A percentile compares a stretch with the other conserved stretches of the same genome.
phyloP scores from a whole-genome alignment of 2,888 invertebrate genomes.

The Hydraecia micacea region DNA sequence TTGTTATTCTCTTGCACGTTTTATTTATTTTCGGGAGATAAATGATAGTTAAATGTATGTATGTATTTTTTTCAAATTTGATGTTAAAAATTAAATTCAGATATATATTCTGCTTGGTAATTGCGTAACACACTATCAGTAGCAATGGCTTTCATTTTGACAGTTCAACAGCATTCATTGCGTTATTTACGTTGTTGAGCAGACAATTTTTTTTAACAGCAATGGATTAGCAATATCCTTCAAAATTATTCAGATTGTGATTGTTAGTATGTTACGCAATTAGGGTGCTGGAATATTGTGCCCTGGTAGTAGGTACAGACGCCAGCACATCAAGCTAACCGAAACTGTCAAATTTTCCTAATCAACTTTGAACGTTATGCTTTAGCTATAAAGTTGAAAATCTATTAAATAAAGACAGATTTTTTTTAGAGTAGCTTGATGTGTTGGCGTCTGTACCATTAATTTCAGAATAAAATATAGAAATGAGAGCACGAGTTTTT shows the following conservation, averaged over 20 bases:
- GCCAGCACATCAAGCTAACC: too few relatives aligned
- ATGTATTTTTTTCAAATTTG: not conserved
- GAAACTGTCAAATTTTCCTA: too few relatives aligned
- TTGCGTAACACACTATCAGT: not conserved
- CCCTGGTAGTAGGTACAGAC: not conserved
- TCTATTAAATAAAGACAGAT: too few relatives aligned
- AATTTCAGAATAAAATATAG: not conserved
- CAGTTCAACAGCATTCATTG: not conserved
- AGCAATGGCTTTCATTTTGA: not conserved
- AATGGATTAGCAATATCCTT: too few relatives aligned
- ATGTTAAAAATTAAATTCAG: not conserved
- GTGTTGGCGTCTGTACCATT: too few relatives aligned
- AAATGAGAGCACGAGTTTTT: not conserved
- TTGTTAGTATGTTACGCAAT: not conserved
- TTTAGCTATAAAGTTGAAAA: too few relatives aligned
- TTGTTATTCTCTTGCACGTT: conserved; percentile 75
- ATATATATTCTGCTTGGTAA: not conserved
- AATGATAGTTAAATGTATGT: conserved; percentile 57
- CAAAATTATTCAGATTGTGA: not conserved
- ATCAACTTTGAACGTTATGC: too few relatives aligned
- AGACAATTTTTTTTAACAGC: too few relatives aligned
- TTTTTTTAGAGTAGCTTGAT: too few relatives aligned
- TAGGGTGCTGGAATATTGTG: not conserved
- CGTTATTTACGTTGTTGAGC: too few relatives aligned
- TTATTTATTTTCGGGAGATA: conserved; percentile 69